Conservation (phyloP, 2,113 vertebrate genomes). For the Hippocampus barbouri region DNA sequence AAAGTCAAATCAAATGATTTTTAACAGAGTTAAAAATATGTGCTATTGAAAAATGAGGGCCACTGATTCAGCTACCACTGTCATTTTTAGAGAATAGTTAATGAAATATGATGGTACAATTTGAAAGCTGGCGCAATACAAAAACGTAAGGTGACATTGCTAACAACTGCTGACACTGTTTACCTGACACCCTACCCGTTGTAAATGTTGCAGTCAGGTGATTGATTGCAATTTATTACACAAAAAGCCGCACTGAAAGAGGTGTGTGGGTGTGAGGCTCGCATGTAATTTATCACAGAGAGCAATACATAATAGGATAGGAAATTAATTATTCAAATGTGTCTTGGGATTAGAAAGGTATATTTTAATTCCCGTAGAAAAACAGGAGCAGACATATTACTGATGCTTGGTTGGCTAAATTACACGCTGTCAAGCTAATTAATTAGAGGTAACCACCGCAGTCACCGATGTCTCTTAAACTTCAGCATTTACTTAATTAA, state of each 20-base stretch:
- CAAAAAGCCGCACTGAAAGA: slow-evolving; percentile 14
- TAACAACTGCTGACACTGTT: background rate
- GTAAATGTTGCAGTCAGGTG: slow-evolving; percentile 2
- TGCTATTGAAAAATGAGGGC: background rate
- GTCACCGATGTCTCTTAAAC: slow-evolving; percentile 24
- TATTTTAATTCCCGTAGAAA: slow-evolving; percentile 30
- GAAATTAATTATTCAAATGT: slow-evolving; percentile 29
- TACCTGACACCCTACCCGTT: slow-evolving; percentile 5
- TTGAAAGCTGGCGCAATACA: background rate
- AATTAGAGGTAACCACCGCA: slow-evolving; percentile 36
- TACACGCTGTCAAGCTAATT: slow-evolving; percentile 35
- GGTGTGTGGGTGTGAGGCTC: slow-evolving; percentile 2
- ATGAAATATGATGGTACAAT: background rate
- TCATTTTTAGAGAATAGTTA: background rate
- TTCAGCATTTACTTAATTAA: slow-evolving; percentile 31
- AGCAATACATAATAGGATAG: slow-evolving; percentile 28
- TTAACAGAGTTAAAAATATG: background rate
- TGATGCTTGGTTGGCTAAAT: slow-evolving; percentile 44
- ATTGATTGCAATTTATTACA: slow-evolving; percentile 18
- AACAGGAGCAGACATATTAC: slow-evolving; percentile 29
- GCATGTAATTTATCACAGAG: slow-evolving; percentile 8
- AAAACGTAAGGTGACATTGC: background rate
- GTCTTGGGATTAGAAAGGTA: slow-evolving; percentile 18
- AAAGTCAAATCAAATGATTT: no score
- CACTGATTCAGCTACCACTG: background rate